A percentile compares a stretch with the other conserved stretches of the same genome.
phyloP scores from a whole-genome alignment of 2,888 invertebrate genomes.

The Hedya salicella region DNA sequence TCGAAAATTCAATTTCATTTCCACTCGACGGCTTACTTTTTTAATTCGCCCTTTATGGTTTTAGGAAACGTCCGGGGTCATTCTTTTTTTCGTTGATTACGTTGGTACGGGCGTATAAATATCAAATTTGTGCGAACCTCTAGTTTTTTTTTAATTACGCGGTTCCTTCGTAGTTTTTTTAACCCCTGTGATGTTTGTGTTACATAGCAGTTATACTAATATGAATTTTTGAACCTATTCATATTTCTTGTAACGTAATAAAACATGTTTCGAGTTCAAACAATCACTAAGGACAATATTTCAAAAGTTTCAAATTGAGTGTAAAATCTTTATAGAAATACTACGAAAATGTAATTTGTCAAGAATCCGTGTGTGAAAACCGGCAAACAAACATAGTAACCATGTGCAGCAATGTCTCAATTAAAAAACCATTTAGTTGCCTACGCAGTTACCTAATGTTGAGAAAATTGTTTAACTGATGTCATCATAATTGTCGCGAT shows the following conservation, averaged over 20 bases:
- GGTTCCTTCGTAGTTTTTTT: too few species aligned
- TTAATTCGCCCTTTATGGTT: conserved; percentile 55
- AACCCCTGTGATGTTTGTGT: too few species aligned
- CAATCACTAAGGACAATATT: too few species aligned
- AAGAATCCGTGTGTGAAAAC: conserved; percentile 7
- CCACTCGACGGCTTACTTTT: conserved; percentile 53
- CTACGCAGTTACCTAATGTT: conserved; percentile 47
- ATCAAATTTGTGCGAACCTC: conserved; percentile 2
- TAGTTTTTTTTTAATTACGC: too few species aligned
- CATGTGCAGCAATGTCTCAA: conserved; percentile 41
- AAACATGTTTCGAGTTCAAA: background rate
- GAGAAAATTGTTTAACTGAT: conserved; percentile 47
- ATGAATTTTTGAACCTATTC: too few species aligned
- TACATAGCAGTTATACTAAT: too few species aligned
- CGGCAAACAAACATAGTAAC: background rate
- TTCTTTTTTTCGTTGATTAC: conserved; percentile 37
- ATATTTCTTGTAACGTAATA: background rate
- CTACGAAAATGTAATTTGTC: background rate
- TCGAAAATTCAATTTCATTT: conserved; percentile 74
- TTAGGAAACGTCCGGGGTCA: conserved; percentile 49
- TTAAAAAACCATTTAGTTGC: conserved; percentile 54
- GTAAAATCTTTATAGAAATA: background rate
- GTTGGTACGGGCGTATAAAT: conserved; percentile 34
- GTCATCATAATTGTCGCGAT: conserved; percentile 42
- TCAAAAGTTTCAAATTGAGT: background rate